A percentile compares a stretch with the other conserved stretches of the same genome.
These are phyloP conservation scores for Neocrepidodera transversa DNA, from an alignment of 2,888 invertebrate species.

Conservation along the genomic window DNA sequence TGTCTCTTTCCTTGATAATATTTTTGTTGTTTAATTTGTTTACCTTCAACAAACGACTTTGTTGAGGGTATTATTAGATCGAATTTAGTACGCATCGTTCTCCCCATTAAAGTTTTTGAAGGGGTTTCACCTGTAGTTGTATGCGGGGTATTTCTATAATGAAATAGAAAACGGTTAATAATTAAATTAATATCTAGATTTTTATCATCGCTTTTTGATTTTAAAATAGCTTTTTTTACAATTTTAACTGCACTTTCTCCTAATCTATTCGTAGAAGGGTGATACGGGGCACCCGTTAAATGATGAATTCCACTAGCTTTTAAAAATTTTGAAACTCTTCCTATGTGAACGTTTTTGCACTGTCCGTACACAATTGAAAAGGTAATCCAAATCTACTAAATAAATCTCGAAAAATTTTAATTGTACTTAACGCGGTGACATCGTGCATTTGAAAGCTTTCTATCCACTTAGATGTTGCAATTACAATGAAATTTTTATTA, in stretches of 20 bases:
- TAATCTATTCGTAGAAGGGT: no score
- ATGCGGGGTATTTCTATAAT: no score
- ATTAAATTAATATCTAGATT: no score
- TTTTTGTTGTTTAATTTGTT: neutral
- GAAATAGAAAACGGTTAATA: no score
- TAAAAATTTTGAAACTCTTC: neutral
- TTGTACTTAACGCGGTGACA: neutral
- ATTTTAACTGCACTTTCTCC: conserved; percentile 5
- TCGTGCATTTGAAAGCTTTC: neutral
- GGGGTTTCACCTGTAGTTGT: no score
- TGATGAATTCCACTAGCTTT: neutral
- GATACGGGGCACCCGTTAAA: no score
- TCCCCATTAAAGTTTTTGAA: no score
- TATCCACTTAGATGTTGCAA: conserved; percentile 24
- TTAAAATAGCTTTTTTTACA: neutral
- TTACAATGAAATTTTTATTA: neutral
- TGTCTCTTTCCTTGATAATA: neutral
- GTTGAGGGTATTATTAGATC: conserved; percentile 4
- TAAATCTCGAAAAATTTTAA: conserved; percentile 18
- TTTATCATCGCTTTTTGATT: no score
- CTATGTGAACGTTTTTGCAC: neutral
- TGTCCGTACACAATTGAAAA: neutral
- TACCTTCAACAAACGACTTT: neutral
- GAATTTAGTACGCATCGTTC: no score
- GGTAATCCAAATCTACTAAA: conserved; percentile 27